phyloP scores from a whole-genome alignment of 1,140 invertebrate genomes.

The Carposina sasakii region DNA sequence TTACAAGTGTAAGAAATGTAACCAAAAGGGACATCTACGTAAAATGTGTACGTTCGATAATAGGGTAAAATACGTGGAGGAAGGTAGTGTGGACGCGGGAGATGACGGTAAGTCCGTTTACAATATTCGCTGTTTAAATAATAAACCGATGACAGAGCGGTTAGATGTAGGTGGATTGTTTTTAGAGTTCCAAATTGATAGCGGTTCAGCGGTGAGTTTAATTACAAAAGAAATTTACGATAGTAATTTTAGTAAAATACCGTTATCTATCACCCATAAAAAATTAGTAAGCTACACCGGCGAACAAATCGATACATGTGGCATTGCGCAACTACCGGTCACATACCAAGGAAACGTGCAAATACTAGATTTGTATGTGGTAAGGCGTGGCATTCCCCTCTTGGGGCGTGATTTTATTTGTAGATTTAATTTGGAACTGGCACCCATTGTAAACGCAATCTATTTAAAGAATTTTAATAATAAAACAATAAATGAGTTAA shows the following conservation, averaged over 20 bases:
- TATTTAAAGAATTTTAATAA: background rate
- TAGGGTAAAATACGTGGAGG: constrained; percentile 9
- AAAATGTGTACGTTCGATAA: background rate
- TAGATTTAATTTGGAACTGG: background rate
- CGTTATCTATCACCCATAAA: background rate
- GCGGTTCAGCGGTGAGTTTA: background rate
- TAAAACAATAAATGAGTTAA: background rate
- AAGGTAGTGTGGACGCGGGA: constrained; percentile 1
- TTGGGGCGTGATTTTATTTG: background rate
- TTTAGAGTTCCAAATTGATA: background rate
- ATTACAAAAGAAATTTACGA: background rate
- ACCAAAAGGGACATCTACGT: constrained; percentile 5
- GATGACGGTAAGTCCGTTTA: constrained; percentile 9
- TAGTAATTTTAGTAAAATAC: background rate
- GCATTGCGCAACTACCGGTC: background rate
- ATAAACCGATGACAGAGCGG: background rate
- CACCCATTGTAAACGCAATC: too few species aligned
- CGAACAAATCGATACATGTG: background rate
- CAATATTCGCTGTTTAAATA: constrained; percentile 4
- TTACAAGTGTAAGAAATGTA: constrained; percentile 14
- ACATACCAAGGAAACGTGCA: background rate
- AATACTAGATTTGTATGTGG: background rate
- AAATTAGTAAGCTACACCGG: background rate
- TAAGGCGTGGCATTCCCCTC: background rate
- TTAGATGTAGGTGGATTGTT: background rate